Percentiles rank a stretch among this genome's conserved stretches.
Evolutionary conservation across 2,113 vertebrate species (phyloP).

Genomic region (Chaetodon auriga): DNA sequence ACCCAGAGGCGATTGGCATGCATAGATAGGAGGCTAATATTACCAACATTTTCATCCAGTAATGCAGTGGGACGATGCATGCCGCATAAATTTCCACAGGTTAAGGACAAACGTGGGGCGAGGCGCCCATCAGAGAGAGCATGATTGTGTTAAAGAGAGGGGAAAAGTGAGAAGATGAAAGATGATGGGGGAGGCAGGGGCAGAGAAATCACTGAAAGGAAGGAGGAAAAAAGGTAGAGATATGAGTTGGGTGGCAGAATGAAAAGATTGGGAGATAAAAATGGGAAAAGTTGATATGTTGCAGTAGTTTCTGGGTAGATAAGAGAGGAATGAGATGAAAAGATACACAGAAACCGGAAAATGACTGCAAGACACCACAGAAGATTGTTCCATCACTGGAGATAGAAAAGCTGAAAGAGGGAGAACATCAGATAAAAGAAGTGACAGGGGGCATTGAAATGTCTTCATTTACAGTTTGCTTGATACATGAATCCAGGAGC

Average conservation of each 20-base stretch:
- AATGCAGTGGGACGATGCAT: constrained; percentile 16
- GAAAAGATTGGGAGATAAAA: constrained; percentile 49
- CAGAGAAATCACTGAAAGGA: constrained; percentile 15
- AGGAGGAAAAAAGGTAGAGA: constrained; percentile 10
- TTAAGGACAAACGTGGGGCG: constrained; percentile 35
- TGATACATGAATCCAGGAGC: constrained; percentile 24
- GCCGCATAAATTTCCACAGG: constrained; percentile 47
- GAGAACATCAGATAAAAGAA: constrained; percentile 39
- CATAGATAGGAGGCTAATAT: constrained; percentile 52
- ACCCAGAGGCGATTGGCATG: constrained; percentile 42
- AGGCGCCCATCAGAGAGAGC: constrained; percentile 36
- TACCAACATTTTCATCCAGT: constrained; percentile 45
- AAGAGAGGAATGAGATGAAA: constrained; percentile 49
- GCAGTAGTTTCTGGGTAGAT: constrained; percentile 23
- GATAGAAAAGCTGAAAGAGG: constrained; percentile 21
- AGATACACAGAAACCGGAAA: constrained; percentile 46
- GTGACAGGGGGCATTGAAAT: constrained; percentile 40
- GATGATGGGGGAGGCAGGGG: constrained; percentile 25
- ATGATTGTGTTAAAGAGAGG: constrained; percentile 51
- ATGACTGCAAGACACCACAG: constrained; percentile 3
- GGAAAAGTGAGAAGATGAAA: constrained; percentile 49
- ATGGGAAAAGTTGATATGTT: constrained; percentile 42
- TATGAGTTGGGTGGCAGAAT: constrained; percentile 28
- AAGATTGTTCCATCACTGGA: constrained; percentile 27
- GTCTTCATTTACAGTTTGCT: constrained; percentile 46